A percentile compares a stretch with the other conserved stretches of the same genome.
Conservation (phyloP, 2,797 vertebrate genomes). For the Alexandromys oeconomus region DNA sequence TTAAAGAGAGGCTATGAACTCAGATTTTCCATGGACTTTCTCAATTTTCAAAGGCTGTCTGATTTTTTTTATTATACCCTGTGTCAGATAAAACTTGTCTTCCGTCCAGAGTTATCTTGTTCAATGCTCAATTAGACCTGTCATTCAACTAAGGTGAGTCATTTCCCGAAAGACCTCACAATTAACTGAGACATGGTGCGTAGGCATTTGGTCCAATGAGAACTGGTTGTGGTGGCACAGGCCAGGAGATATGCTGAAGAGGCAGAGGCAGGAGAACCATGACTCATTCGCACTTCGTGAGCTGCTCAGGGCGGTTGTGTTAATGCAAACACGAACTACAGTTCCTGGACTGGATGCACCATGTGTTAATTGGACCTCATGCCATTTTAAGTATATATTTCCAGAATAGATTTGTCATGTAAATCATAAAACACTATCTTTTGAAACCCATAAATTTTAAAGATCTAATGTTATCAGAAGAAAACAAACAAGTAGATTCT, state of each 20-base stretch:
- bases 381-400: neutral
- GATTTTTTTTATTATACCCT: neutral
- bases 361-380: neutral
- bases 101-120: neutral
- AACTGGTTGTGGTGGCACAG: too few species aligned
- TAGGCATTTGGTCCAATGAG: neutral
- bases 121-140: neutral
- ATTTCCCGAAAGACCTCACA: neutral
- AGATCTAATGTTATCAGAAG: constrained; percentile 6
- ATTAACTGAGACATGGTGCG: neutral
- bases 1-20: constrained; percentile 29
- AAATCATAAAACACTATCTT: neutral
- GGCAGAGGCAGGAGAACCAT: neutral
- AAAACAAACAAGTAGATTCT: constrained; percentile 42
- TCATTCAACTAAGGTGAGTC: neutral
- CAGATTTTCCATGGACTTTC: neutral
- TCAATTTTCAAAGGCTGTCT: constrained; percentile 24
- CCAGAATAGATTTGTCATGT: neutral
- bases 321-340: neutral
- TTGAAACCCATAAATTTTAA: constrained; percentile 4
- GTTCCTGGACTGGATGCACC: neutral
- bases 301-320: neutral
- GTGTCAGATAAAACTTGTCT: constrained; percentile 24
- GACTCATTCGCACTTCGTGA: neutral
- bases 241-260: too few species aligned